Base-by-base conservation (phyloP, 2,888 invertebrate genomes). In the Seira sanloemensis region DNA sequence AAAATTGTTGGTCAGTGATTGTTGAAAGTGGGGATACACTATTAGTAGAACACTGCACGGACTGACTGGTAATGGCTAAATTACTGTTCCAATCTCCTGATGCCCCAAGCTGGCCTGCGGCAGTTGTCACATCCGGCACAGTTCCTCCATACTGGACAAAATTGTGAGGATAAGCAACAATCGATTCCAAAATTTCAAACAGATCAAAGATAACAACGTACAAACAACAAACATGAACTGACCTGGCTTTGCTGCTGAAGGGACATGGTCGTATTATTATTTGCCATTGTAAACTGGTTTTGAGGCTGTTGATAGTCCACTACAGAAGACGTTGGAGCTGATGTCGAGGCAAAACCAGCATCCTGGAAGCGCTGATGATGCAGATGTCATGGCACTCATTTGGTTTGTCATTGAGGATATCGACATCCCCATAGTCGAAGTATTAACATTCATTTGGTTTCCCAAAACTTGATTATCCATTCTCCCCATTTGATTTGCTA, bases 391-490 rank as follows among this genome's bases (percentile, higher is more conserved):
- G 72, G 83, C 84, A 80, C 75, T 81, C 71, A 73, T 75, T 68
- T 74, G 75, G 37, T 72, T 85, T 24, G 83, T 66, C 25, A 84
- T 80, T 18, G 77, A 54, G 23, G 26, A 67, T n/a, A 19, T 18
- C 5, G 4, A n/a, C n/a, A n/a, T n/a, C n/a, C 79, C 79, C 75
- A 86, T 85, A n/a, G n/a, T n/a, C 67, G 87, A 87, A 69, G 83
- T 73, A 72, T 82, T 85, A 12, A 82, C 73, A 27, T 80, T 79
- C 82, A 78, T 84, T 85, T 86, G 88, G 73, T 77, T 78, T 54
- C 81, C 67, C 85, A 86, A 71, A 58, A 24, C 68, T 80, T 88
- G 88, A 89, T 87, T 89, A 87, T 88, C 88, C 85, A 87, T 62
- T 24, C 79, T 72, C 37, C 86, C 88, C 67, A 85, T 74, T 62